A percentile compares a stretch with the other conserved stretches of the same genome.
phyloP scores from a whole-genome alignment of 2,797 vertebrate genomes.

The Sylvia borin region DNA sequence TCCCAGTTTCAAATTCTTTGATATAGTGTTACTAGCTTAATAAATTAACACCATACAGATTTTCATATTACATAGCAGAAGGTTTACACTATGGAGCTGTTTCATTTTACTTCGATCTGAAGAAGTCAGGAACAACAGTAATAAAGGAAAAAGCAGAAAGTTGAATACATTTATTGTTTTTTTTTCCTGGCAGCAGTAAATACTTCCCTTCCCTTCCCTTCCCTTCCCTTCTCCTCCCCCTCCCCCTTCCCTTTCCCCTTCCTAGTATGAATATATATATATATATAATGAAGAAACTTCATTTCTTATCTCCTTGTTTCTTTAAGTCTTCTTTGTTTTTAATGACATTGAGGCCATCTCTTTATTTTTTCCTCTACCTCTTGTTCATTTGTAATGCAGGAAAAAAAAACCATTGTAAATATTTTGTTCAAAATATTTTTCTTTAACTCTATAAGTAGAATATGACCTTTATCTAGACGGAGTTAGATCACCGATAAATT shows the following conservation, averaged over 20 bases:
- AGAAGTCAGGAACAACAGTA: neutral
- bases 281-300: no score
- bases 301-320: neutral
- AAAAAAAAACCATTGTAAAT: neutral
- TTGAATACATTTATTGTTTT: neutral
- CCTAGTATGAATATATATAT: no score
- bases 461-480: neutral
- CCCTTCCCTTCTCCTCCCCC: no score
- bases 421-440: neutral
- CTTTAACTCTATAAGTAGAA: neutral
- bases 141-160: neutral
- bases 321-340: neutral
- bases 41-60: neutral
- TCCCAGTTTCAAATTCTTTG: neutral
- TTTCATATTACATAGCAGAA: neutral
- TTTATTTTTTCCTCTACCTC: neutral
- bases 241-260: no score
- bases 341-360: neutral
- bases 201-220: neutral
- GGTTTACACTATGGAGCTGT: accelerated
- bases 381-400: neutral
- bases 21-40: neutral
- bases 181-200: neutral
- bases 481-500: slow-evolving; percentile 37
- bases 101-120: neutral